Evolutionary conservation across 2,113 vertebrate genomes (phyloP).

Genomic region (Anguilla rostrata): DNA sequence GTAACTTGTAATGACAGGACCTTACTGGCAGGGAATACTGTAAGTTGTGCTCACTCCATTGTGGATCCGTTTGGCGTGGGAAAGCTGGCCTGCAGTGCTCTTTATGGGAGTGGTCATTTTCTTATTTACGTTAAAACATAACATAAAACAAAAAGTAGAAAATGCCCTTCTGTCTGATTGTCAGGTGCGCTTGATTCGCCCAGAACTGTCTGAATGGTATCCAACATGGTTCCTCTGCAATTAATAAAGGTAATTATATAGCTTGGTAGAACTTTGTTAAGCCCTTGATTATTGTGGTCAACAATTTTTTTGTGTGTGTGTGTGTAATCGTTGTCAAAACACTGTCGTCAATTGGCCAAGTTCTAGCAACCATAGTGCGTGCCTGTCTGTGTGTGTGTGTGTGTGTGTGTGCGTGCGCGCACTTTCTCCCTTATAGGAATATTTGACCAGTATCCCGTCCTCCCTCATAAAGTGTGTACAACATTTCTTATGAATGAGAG

Average conservation of each 20-base stretch:
- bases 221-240: neutral
- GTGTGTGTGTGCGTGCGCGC: neutral
- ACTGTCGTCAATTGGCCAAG: neutral
- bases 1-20: neutral
- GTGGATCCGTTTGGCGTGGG: neutral
- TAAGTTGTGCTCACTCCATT: neutral
- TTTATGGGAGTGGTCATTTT: neutral
- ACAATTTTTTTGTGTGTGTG: neutral
- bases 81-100: neutral
- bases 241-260: neutral
- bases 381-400: neutral
- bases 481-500: slow-evolving; percentile 12
- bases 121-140: neutral
- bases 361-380: neutral
- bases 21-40: neutral
- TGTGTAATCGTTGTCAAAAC: neutral
- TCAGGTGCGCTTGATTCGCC: neutral
- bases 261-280: neutral
- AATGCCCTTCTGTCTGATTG: neutral
- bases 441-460: neutral
- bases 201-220: neutral
- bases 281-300: neutral
- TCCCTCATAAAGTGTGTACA: neutral
- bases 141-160: neutral
- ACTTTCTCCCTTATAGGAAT: neutral